These are phyloP conservation scores for Polylopha cassiicola DNA, from an alignment of 2,888 invertebrate genomes.

Conservation along the genomic window DNA sequence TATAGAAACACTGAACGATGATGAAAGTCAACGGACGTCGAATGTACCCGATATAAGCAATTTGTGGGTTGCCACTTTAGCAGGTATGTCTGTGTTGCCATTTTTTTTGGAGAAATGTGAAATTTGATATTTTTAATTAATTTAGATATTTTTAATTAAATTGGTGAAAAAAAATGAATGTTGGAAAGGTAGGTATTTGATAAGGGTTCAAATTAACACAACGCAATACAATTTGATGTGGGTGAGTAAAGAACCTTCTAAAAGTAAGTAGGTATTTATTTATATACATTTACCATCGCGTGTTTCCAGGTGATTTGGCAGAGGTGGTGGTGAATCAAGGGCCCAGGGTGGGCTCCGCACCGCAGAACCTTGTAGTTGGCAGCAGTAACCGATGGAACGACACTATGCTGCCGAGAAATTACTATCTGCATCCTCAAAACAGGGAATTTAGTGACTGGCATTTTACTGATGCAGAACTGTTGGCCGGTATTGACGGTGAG, in stretches of 20 bases:
- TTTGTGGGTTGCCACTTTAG: conserved; percentile 79
- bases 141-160: no score
- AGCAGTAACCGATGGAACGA: conserved; percentile 81
- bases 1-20: conserved; percentile 45
- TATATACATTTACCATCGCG: conserved; percentile 20
- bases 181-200: no score
- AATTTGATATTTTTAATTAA: neutral
- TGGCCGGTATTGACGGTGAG: conserved; percentile 82
- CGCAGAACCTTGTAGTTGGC: conserved; percentile 68
- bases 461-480: conserved; percentile 81
- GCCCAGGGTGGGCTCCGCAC: conserved; percentile 58
- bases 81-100: conserved; percentile 51
- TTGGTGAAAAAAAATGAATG: no score
- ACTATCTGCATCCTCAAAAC: conserved; percentile 71
- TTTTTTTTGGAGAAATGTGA: neutral
- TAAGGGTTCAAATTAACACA: no score
- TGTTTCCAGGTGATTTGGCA: conserved; percentile 78
- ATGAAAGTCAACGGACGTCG: conserved; percentile 29
- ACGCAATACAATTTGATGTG: no score
- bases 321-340: conserved; percentile 82
- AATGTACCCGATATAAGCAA: conserved; percentile 68
- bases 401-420: conserved; percentile 74
- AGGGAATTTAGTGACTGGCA: conserved; percentile 73
- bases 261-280: no score
- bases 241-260: no score